Percentiles rank a stretch among this genome's conserved stretches.
phyloP scores from a whole-genome alignment of 1,140 invertebrate species.

The Meloidogyne chitwoodi region DNA sequence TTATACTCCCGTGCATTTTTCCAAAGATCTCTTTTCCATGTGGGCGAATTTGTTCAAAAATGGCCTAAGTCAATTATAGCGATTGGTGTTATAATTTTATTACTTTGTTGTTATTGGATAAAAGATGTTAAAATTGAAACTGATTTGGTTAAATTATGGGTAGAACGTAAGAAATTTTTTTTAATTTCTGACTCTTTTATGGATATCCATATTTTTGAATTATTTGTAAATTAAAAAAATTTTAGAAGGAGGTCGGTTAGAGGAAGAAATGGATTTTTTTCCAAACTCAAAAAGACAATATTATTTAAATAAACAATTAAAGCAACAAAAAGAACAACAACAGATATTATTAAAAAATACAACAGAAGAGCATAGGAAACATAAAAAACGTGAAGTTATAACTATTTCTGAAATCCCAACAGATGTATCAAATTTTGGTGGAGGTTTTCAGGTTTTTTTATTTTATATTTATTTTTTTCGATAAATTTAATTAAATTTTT shows the following conservation, averaged over 20 bases:
- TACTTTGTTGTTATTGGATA: constrained; percentile 45
- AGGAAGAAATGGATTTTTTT: constrained; percentile 53
- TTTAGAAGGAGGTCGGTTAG: constrained; percentile 57
- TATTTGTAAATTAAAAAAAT: too few relatives aligned
- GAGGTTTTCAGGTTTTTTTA: constrained; percentile 46
- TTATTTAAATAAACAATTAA: constrained; percentile 9
- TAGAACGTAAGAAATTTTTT: constrained; percentile 43
- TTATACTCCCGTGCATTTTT: constrained; percentile 55
- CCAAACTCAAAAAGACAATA: constrained; percentile 28
- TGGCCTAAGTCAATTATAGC: constrained; percentile 43
- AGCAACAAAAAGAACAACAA: not conserved
- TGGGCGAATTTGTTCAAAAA: constrained; percentile 50
- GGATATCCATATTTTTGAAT: too few relatives aligned
- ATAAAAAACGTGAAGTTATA: not conserved
- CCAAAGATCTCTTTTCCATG: constrained; percentile 43
- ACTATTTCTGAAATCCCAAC: constrained; percentile 44
- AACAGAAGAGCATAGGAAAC: not conserved
- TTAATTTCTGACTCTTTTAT: not conserved
- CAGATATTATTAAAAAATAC: not conserved
- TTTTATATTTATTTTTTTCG: too few relatives aligned
- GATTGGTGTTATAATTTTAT: constrained; percentile 42
- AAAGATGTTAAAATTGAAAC: constrained; percentile 56
- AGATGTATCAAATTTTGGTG: constrained; percentile 52
- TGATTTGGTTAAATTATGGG: constrained; percentile 58
- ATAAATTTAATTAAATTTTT: too few relatives aligned